Conservation (phyloP, 2,113 vertebrate genomes). For the Dromiciops gliroides region DNA sequence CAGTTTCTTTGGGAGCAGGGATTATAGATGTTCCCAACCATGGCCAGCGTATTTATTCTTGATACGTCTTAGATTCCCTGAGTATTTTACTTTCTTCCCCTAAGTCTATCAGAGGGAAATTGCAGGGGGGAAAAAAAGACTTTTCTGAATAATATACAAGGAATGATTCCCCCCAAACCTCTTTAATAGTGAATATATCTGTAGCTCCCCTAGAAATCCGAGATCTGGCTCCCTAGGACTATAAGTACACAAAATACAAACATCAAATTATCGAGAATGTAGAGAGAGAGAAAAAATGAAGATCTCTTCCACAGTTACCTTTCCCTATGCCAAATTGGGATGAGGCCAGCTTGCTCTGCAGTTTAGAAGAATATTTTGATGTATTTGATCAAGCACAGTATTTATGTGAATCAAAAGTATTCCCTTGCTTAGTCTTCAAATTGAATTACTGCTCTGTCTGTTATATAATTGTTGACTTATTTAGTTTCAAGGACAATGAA, state of each 20-base stretch:
- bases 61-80: no score
- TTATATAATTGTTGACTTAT: slow-evolving; percentile 4
- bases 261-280: background rate
- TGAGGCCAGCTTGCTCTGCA: background rate
- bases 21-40: no score
- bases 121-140: background rate
- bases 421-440: background rate
- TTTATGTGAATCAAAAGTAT: background rate
- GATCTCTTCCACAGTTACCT: slow-evolving; percentile 2
- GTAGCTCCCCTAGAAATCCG: background rate
- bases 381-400: background rate
- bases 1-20: no score
- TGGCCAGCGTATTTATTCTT: no score
- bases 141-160: slow-evolving; percentile 15
- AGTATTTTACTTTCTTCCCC: slow-evolving; percentile 33
- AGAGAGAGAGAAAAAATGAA: background rate
- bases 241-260: background rate
- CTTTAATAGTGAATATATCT: background rate
- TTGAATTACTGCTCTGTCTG: background rate
- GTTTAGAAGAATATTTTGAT: background rate
- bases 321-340: background rate
- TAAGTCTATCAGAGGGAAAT: slow-evolving; percentile 1
- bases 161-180: slow-evolving; percentile 11
- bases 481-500: slow-evolving; percentile 35
- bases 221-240: background rate